A percentile compares a stretch with the other conserved stretches of the same genome.
These are phyloP conservation scores for Seira musarum DNA, from an alignment of 2,888 invertebrate genomes.

Conservation along the genomic window DNA sequence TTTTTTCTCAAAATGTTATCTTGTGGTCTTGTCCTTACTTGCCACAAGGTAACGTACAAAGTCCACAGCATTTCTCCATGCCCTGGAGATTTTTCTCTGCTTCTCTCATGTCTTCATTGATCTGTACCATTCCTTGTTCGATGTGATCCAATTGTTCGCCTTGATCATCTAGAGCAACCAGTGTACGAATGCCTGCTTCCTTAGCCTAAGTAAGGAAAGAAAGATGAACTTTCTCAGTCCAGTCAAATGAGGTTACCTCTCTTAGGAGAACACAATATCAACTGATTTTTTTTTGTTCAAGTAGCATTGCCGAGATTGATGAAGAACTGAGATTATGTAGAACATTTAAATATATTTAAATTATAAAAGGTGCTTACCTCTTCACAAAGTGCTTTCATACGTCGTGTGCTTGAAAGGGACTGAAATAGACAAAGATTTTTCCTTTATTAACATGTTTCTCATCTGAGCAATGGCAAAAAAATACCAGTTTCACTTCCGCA, in stretches of 20 bases:
- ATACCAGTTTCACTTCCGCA: background rate
- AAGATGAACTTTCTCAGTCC: too few relatives aligned
- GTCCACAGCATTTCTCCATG: slow-evolving; percentile 99
- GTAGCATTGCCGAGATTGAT: too few relatives aligned
- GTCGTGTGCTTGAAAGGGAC: slow-evolving; percentile 93
- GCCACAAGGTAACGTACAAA: slow-evolving; percentile 98
- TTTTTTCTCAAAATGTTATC: background rate
- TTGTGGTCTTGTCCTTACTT: slow-evolving; percentile 80
- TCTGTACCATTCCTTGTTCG: slow-evolving; percentile 99
- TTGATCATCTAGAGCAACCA: slow-evolving; percentile 99
- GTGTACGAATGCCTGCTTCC: slow-evolving; percentile 99
- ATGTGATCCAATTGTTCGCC: slow-evolving; percentile 99
- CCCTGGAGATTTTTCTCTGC: slow-evolving; percentile 99
- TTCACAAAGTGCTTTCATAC: slow-evolving; percentile 93
- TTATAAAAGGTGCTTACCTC: slow-evolving; percentile 79
- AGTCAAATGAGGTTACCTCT: background rate
- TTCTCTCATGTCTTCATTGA: slow-evolving; percentile 99
- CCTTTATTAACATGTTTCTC: background rate
- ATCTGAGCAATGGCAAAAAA: slow-evolving; percentile 20
- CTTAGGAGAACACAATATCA: background rate
- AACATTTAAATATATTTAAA: too few relatives aligned
- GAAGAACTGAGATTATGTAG: too few relatives aligned
- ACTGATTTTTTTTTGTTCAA: too few relatives aligned
- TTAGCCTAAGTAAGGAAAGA: slow-evolving; percentile 82
- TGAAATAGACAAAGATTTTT: slow-evolving; percentile 74